These are phyloP conservation scores for Orthosia cruda DNA, from an alignment of 2,888 invertebrate species.

Conservation along the genomic window DNA sequence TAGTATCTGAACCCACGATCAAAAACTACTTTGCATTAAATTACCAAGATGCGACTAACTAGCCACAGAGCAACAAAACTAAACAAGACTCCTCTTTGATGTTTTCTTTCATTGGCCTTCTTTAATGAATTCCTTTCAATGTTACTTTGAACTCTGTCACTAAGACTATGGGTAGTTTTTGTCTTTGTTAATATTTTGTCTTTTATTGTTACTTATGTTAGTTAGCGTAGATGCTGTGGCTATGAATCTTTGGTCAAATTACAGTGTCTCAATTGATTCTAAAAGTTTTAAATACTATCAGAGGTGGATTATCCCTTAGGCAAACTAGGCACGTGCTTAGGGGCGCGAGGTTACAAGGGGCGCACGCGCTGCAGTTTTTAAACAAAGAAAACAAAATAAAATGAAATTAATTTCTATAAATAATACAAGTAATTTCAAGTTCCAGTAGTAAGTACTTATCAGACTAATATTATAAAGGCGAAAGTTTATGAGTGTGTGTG, in stretches of 20 bases:
- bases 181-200: conserved; percentile 29
- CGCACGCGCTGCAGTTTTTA: no score
- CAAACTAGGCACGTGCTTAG: no score
- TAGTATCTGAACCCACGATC: not conserved
- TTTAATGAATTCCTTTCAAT: conserved; percentile 67
- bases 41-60: conserved; percentile 37
- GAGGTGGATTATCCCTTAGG: no score
- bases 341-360: no score
- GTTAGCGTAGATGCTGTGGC: not conserved
- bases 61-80: conserved; percentile 46
- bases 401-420: no score
- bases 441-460: no score
- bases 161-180: conserved; percentile 40
- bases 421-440: no score
- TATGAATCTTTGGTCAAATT: not conserved
- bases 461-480: no score
- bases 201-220: conserved; percentile 2
- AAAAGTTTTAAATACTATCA: no score
- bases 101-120: conserved; percentile 60
- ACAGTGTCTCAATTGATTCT: no score
- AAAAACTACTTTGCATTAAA: conserved; percentile 41
- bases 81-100: conserved; percentile 54
- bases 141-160: conserved; percentile 67
- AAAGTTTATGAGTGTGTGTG: no score
- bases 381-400: no score